Percentiles rank a stretch among this genome's conserved stretches.
Conservation (phyloP, 2,113 vertebrate species). For the Cyprinodon tularosa region DNA sequence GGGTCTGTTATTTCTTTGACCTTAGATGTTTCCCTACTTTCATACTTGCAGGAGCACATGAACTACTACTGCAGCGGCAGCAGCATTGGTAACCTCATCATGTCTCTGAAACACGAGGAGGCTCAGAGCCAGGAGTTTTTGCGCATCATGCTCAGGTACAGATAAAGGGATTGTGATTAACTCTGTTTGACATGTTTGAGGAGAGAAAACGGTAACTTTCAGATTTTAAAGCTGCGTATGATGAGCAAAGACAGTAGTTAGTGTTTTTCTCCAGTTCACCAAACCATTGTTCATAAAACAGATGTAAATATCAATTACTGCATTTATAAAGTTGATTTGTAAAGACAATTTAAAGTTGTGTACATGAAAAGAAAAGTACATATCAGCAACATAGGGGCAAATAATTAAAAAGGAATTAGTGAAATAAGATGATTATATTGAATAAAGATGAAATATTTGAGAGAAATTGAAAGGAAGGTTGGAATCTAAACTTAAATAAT, state of each 20-base stretch:
- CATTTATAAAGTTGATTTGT: too few relatives aligned
- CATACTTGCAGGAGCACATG: slow-evolving; percentile 87
- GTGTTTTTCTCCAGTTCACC: not conserved
- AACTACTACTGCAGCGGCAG: slow-evolving; percentile 94
- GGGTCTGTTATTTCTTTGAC: slow-evolving; percentile 3
- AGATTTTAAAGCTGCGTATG: not conserved
- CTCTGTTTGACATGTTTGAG: not conserved
- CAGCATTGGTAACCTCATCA: slow-evolving; percentile 90
- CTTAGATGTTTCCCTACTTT: not conserved
- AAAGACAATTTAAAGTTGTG: too few relatives aligned
- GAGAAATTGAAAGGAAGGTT: too few relatives aligned
- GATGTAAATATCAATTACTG: not conserved
- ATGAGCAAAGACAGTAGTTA: not conserved
- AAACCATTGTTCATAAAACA: not conserved
- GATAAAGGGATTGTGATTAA: not conserved
- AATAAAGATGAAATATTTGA: too few relatives aligned
- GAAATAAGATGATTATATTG: too few relatives aligned
- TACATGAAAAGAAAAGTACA: too few relatives aligned
- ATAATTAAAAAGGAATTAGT: too few relatives aligned
- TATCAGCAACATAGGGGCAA: too few relatives aligned
- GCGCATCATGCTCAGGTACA: slow-evolving; percentile 91
- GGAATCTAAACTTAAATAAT: too few relatives aligned
- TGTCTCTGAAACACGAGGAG: slow-evolving; percentile 95
- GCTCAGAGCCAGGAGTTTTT: slow-evolving; percentile 91
- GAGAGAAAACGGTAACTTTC: not conserved